phyloP scores from a whole-genome alignment of 92 coral and sea anemone species.

The Zoanthus gigantus region DNA sequence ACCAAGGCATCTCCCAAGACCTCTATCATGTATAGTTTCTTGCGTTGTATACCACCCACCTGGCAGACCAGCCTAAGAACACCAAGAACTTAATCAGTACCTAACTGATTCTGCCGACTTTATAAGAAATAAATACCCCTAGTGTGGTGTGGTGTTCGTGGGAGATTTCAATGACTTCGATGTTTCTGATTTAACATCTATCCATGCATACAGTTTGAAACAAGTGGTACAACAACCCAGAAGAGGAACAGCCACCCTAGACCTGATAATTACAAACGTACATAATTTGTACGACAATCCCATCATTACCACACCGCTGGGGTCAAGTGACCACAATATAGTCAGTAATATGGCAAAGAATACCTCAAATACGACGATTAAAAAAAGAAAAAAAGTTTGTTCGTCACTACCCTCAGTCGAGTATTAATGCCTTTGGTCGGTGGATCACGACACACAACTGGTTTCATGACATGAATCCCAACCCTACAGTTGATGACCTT shows the following conservation, averaged over 20 bases:
- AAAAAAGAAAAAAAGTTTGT: neutral
- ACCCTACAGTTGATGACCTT: no score
- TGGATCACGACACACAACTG: conserved; percentile 22
- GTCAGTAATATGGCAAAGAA: neutral
- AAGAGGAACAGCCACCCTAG: conserved; percentile 17
- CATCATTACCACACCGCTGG: neutral
- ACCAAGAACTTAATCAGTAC: no score
- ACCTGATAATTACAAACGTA: conserved; percentile 19
- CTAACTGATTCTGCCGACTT: no score
- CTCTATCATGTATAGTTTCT: no score
- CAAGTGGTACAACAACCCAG: conserved; percentile 33
- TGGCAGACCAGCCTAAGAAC: no score
- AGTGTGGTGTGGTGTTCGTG: conserved; percentile 6
- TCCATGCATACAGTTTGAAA: conserved; percentile 11
- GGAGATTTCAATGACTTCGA: neutral
- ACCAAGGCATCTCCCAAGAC: no score
- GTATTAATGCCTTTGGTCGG: conserved; percentile 36
- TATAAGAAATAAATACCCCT: neutral
- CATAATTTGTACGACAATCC: neutral
- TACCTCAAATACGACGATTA: neutral
- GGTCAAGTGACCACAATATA: conserved; percentile 18
- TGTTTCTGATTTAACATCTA: neutral
- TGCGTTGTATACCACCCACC: no score
- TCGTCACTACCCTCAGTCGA: conserved; percentile 29
- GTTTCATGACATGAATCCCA: no score